Conservation (phyloP, 2,888 invertebrate species). For the Sinelater perroti region DNA sequence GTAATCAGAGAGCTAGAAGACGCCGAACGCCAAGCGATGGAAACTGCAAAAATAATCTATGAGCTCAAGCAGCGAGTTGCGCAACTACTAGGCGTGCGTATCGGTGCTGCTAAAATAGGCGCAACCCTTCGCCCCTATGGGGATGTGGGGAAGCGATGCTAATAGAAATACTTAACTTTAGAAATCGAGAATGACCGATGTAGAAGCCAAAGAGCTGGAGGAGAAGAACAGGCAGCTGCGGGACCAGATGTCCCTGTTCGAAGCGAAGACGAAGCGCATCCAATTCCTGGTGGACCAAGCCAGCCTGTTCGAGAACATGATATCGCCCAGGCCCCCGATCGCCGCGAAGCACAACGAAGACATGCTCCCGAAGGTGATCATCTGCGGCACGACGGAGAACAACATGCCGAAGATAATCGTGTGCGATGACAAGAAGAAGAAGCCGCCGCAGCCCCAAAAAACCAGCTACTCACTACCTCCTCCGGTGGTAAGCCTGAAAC, state of each 20-base stretch:
- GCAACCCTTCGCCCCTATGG: too few relatives aligned
- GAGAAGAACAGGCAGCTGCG: slow-evolving; percentile 67
- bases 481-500: slow-evolving; percentile 5
- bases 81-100: slow-evolving; percentile 57
- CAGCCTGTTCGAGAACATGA: slow-evolving; percentile 56
- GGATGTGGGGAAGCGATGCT: too few relatives aligned
- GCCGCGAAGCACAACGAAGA: slow-evolving; percentile 50
- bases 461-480: not conserved
- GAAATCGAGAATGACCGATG: slow-evolving; percentile 68
- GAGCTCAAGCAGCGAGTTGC: slow-evolving; percentile 58
- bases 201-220: slow-evolving; percentile 65
- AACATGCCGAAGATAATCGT: slow-evolving; percentile 66
- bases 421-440: slow-evolving; percentile 60
- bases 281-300: slow-evolving; percentile 64
- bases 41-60: slow-evolving; percentile 60
- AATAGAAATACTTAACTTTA: slow-evolving; percentile 50
- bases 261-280: slow-evolving; percentile 67
- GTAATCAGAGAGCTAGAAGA: slow-evolving; percentile 61
- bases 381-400: slow-evolving; percentile 64
- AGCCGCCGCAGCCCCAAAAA: not conserved
- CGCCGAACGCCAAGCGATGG: slow-evolving; percentile 61
- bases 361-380: slow-evolving; percentile 64
- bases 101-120: too few relatives aligned
- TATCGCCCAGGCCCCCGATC: slow-evolving; percentile 39
- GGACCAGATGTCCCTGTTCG: slow-evolving; percentile 69